Base-by-base conservation (phyloP, 92 coral and sea anemone genomes). In the Heteractis magnifica region DNA sequence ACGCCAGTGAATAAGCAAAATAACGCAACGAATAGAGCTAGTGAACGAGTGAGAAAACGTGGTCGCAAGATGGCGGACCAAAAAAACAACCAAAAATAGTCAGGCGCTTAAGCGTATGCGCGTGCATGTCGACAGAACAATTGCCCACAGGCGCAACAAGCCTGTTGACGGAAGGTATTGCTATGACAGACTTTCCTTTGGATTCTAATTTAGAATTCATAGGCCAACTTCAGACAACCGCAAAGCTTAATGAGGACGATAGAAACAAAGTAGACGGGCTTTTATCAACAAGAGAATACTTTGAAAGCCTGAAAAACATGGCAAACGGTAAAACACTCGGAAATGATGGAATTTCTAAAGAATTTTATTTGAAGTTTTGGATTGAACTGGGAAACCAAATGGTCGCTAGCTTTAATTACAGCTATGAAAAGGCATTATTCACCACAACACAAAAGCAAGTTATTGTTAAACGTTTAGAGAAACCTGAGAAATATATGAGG, bases 401-500 rank as follows among this genome's bases (percentile, higher is more conserved):
- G 56, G 80, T 77, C 21, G 49, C 44, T 10, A 50, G 59, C 49
- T 53, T 77, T 50, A 77, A 77, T 77, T 21, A 77, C 53, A 50
- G 80, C 49, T 77, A 20, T 77, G 53, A 49, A 20, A 77, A 49
- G 3, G 80, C 59, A 10, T 21, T 18, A 8, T 77, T 77, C 12
- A 34, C 80, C 8, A 77, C 80, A 15, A 50, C 80, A 41, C 80
- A 77, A 77, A 41, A 16, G 49, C 80, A 77, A 21, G 80, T 53
- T 10, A 77, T 51, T 3, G 41, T 77, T 8, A 77, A 58, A 8
- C 34, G 44, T 8, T 50, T 77, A 50, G 80, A 77, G 64, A 77
- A 77, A 77, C 80, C 56, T 44, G 80, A 77, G 6, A 77, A 77
- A 41, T 58, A 50, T 53, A 59, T 77, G 21, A 77, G 80, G 49